Conservation (phyloP, 2,888 invertebrate species). For the Cryptocheilus praepositus region DNA sequence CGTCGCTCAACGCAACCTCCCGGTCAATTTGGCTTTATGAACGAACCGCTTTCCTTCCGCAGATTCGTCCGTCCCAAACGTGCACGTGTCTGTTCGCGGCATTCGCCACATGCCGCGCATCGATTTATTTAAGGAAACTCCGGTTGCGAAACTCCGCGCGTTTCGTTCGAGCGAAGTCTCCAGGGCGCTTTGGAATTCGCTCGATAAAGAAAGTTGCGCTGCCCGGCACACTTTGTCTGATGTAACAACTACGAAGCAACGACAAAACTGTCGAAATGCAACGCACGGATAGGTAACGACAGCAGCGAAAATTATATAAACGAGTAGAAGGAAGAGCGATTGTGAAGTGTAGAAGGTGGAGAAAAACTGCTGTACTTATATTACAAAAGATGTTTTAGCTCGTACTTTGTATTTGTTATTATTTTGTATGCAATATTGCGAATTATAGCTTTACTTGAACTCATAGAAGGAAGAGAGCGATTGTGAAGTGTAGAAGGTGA, state of each 20-base stretch:
- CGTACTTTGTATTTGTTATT: too few species aligned
- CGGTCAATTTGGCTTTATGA: constrained; percentile 11
- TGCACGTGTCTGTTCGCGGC: not conserved
- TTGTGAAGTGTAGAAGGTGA: too few species aligned
- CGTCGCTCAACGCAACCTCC: constrained; percentile 17
- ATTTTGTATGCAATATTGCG: too few species aligned
- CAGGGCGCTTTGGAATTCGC: constrained; percentile 33
- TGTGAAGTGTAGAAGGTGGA: not conserved
- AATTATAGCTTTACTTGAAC: too few species aligned
- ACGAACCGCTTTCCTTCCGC: constrained; percentile 17
- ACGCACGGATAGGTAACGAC: constrained; percentile 12
- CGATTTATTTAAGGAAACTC: constrained; percentile 24
- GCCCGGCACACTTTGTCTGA: not conserved
- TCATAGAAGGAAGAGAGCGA: too few species aligned
- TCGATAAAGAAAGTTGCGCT: constrained; percentile 32
- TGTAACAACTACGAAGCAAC: not conserved
- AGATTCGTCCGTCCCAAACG: not conserved
- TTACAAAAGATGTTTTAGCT: too few species aligned
- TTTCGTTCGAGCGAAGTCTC: constrained; percentile 19
- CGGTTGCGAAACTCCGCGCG: constrained; percentile 7
- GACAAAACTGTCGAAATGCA: constrained; percentile 10
- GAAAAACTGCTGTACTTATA: too few species aligned
- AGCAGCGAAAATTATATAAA: too few species aligned
- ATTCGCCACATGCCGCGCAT: constrained; percentile 9
- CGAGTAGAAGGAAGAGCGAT: not conserved